These are phyloP conservation scores for Ceyx margarethae DNA, from an alignment of 2,113 vertebrate species.

Conservation along the genomic window DNA sequence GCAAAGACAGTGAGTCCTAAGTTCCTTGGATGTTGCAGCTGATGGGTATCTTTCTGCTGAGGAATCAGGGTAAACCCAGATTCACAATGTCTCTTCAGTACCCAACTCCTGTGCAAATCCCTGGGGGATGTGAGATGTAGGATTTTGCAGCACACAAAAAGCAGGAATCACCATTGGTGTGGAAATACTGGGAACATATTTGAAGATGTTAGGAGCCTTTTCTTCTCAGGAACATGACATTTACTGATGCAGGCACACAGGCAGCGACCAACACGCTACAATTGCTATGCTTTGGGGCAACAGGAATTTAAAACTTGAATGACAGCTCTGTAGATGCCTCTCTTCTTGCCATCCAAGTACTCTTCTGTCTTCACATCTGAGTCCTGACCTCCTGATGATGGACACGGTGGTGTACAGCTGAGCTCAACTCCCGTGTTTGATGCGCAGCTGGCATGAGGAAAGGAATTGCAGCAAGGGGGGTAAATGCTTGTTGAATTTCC, in stretches of 20 bases:
- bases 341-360: not conserved
- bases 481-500: not conserved
- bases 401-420: not conserved
- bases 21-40: not conserved
- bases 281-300: not conserved
- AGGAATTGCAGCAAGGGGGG: not conserved
- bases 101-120: not conserved
- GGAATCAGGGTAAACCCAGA: not conserved
- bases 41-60: not conserved
- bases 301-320: not conserved
- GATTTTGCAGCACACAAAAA: not conserved
- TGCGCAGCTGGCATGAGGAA: not conserved
- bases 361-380: not conserved
- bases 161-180: not conserved
- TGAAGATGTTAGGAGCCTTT: not conserved
- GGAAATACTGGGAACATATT: not conserved
- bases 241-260: not conserved
- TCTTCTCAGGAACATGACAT: accelerated
- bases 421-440: accelerated
- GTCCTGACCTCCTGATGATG: not conserved
- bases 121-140: not conserved
- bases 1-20: not conserved
- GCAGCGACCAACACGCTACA: not conserved
- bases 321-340: not conserved
- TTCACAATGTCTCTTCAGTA: not conserved